Base-by-base conservation (phyloP, 1,140 invertebrate genomes). In the Solenopsis invicta region DNA sequence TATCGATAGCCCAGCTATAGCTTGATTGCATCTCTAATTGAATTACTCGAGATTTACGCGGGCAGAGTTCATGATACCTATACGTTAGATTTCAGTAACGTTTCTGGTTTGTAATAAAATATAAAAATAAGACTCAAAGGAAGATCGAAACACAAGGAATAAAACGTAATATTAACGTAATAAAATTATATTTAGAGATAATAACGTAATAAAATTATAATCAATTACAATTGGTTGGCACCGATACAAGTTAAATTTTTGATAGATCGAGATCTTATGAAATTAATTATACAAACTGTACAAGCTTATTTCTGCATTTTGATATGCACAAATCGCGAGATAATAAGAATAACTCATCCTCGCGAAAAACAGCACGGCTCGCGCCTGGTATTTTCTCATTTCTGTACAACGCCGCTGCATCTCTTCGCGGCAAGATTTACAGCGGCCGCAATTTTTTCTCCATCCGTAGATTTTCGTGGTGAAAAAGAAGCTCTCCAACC, bases 1-100 rank as follows among this genome's bases (percentile, higher is more conserved):
- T 84, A 84, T 84, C 80, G 69, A 61, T 84, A 74, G 54, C 37
- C 18, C 52, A 37, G 80, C 54, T 75, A 61, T 45, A 45, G 41
- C 41, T 82, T 75, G 56, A 84, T 84, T 41, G 69, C 54, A 84
- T 84, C 80, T 84, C 54, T 84, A 84, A 84, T 74, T 84, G 56
- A 84, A 84, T 84, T 84, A 84, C 0, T 16, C 13, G 56, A 75
- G 69, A 84, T 84, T 84, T 84, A 84, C n/a, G 56, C 41, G 45
- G 21, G 52, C 10, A 61, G 59, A 75, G 41, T 84, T 62, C 56
- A 74, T 69, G n/a, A 13, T 75, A 18, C 24, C 34, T 48, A 37
- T 67, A 29, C 74, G 24, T 9, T 5, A 37, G 12, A 18, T 8
- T 6, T 41, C 29, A 29, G 29, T 29, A 29, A 29, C 21, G 45